Percentiles rank a stretch among this genome's conserved stretches.
These are phyloP conservation scores for Hirtodrosophila cameraria DNA, from an alignment of 2,888 invertebrate genomes.

Conservation along the genomic window DNA sequence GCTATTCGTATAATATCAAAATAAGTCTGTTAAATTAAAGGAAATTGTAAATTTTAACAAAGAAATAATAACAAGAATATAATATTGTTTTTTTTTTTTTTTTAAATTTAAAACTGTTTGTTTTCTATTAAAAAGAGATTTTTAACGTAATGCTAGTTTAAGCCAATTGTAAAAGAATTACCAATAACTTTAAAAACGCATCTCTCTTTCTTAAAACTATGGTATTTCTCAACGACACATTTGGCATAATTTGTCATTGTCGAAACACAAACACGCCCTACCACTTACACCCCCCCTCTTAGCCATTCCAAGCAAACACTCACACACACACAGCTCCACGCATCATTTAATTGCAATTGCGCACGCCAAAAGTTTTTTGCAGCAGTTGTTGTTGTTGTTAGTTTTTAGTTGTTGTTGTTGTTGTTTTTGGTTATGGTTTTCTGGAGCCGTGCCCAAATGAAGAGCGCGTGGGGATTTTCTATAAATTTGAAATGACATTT, in stretches of 20 bases:
- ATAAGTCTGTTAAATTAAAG: no score
- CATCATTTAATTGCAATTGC: conserved; percentile 55
- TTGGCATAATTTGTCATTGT: conserved; percentile 15
- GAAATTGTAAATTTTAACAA: no score
- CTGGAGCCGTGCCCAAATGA: conserved; percentile 54
- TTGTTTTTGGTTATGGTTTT: conserved; percentile 11
- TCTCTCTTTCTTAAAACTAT: neutral
- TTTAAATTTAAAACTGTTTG: no score
- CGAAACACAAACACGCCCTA: no score
- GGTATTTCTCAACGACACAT: conserved; percentile 2
- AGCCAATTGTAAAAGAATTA: no score
- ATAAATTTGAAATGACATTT: conserved; percentile 29
- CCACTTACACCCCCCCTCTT: neutral
- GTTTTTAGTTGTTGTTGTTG: conserved; percentile 2
- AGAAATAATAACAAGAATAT: no score
- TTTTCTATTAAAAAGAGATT: no score
- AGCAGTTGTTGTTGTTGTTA: conserved; percentile 7
- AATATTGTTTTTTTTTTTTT: no score
- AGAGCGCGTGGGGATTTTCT: conserved; percentile 19
- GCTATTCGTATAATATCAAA: no score
- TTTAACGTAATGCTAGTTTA: no score
- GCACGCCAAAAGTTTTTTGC: conserved; percentile 19
- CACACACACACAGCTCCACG: conserved; percentile 16
- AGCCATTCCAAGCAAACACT: neutral
- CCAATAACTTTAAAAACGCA: no score